Evolutionary conservation across 2,113 vertebrate species (phyloP), one percentile per base, ranked within the genome.

Genomic region (Antechinus stuartii): DNA sequence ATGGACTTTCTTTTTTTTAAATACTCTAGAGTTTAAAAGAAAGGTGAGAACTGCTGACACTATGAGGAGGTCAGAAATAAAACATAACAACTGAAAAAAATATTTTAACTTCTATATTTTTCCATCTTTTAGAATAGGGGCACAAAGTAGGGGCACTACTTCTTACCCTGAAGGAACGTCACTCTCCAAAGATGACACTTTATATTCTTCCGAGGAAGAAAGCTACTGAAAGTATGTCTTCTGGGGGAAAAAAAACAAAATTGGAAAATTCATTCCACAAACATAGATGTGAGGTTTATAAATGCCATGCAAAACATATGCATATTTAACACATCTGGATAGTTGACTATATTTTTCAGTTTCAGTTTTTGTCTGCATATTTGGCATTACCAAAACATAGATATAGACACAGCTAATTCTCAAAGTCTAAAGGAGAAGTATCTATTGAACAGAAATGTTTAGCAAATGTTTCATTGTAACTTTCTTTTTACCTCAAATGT

Each of bases 1-100:
- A 84, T 91, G 35, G 3, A 54, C 52, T 91, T 92, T 95, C 91
- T 84, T 46, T 94, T 7, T 91, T 94, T 92, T 52, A n/a, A n/a
- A 6, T 35, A 50, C n/a, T n/a, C 12, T 47, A 84, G 56, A 46
- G 76, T 35, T 50, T 46, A 93, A 8, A 93, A 35, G 89, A 92
- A 91, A 95, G n/a, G 24, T 19, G n/a, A n/a, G 35, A 7, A 14
- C 35, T 76, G 19, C n/a, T n/a, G 35, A 76, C 68, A 76, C 35
- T 76, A 14, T 93, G 16, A 2, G 53, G 16, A 68, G 26, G 10
- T 7, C 3, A 54, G 53, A 54, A 90, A 61, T 91, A 89, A 10
- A 89, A 90, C 2, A 8, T 92, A 30, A 35, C 54, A 7, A 92
- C 52, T 55, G 57, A 54, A 42, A 91, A 93, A 93, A 56, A 2